Conservation (phyloP, 2,888 invertebrate species). For the Tenthredo notha region DNA sequence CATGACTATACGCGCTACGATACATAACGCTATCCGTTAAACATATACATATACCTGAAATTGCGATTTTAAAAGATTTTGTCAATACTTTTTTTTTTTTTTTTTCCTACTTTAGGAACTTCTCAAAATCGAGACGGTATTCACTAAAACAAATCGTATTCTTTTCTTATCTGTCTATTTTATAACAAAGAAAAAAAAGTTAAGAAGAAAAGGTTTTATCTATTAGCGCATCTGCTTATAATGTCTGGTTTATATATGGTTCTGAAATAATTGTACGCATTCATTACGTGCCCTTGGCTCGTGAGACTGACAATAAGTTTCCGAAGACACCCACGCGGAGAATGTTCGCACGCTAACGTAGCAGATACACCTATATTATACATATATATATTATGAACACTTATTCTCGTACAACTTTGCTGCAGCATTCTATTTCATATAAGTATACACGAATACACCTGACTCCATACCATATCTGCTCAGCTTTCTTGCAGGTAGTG, state of each 20-base stretch:
- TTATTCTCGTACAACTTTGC: background rate
- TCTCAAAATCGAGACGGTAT: no score
- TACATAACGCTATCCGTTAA: no score
- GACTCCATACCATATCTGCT: background rate
- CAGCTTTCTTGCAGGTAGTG: background rate
- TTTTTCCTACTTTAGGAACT: no score
- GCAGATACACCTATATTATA: background rate
- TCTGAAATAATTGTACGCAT: conserved; percentile 1
- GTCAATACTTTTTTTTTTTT: no score
- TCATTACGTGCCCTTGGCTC: conserved; percentile 31
- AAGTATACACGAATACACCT: conserved; percentile 9
- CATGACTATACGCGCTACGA: conserved; percentile 66
- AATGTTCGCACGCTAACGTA: conserved; percentile 41
- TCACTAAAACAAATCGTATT: no score
- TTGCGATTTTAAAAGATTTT: no score
- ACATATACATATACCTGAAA: background rate
- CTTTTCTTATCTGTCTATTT: no score
- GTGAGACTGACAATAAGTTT: conserved; percentile 27
- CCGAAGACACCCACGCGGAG: conserved; percentile 46
- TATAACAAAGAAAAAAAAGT: background rate
- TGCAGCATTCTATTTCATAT: conserved; percentile 12
- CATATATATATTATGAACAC: background rate
- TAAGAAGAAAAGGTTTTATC: background rate
- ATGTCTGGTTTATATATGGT: background rate
- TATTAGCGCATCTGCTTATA: background rate